phyloP scores from a whole-genome alignment of 2,113 vertebrate genomes.

The Tyto alba region DNA sequence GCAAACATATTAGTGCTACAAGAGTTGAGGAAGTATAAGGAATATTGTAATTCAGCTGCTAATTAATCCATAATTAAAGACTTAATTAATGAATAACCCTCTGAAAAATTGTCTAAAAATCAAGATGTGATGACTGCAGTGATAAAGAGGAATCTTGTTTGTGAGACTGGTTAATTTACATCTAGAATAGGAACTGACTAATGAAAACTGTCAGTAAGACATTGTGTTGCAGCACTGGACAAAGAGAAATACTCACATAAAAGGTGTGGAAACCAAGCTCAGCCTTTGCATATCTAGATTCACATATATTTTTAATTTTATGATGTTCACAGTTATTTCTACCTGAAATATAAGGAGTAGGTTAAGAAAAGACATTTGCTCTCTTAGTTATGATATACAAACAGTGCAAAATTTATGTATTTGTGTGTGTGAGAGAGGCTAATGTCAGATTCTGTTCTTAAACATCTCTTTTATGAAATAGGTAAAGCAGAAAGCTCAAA shows the following conservation, averaged over 20 bases:
- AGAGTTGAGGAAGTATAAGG: slow-evolving; percentile 27
- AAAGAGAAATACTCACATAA: neutral
- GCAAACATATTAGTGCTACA: slow-evolving; percentile 43
- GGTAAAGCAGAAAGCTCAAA: neutral
- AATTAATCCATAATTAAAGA: slow-evolving; percentile 63
- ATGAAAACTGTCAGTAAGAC: slow-evolving; percentile 13
- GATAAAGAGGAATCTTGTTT: slow-evolving; percentile 27
- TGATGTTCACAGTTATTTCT: neutral
- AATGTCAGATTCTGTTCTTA: neutral
- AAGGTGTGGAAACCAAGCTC: neutral
- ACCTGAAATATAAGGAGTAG: neutral
- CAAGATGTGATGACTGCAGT: neutral
- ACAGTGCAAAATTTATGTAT: neutral
- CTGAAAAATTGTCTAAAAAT: slow-evolving; percentile 45
- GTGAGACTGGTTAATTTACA: slow-evolving; percentile 5
- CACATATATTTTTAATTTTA: neutral
- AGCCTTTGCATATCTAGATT: neutral
- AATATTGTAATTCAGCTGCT: slow-evolving; percentile 29
- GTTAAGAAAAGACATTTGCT: neutral
- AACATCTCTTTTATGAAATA: neutral
- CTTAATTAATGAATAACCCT: slow-evolving; percentile 55
- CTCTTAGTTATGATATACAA: neutral
- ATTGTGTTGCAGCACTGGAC: neutral
- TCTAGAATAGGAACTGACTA: slow-evolving; percentile 11
- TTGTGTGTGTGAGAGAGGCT: neutral